Base-by-base conservation (phyloP, 2,888 invertebrate species). In the Macropis europaea region DNA sequence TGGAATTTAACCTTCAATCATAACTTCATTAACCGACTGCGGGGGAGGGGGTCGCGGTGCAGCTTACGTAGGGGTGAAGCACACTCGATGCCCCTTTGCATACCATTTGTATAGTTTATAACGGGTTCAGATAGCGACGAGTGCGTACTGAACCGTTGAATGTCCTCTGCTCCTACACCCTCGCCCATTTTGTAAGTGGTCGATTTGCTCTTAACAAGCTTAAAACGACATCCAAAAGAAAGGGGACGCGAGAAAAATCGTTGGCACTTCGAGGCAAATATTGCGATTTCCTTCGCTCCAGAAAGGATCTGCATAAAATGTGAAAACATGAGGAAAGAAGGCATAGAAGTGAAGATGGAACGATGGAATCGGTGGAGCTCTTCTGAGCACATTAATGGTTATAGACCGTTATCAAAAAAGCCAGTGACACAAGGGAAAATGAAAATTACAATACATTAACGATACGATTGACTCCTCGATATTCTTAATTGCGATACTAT, bases 1-100 rank as follows among this genome's bases (percentile, higher is more conserved):
- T 83, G 82, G 81, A 85, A 86, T 86, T 87, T 85, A 85, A 84
- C 83, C 84, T 85, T 87, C 82, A 86, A 88, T 87, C 85, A 84
- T 87, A 87, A 88, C 84, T 86, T 86, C 84, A 86, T 86, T 87
- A 88, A 86, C 85, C 73, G 80, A 81, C 79, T 72, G 73, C 73
- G 79, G 19, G n/a, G 48, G n/a, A 15, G 73, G 74, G 52, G 53
- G 57, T 53, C 62, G 53, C 43, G 48, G 56, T 50, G 56, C 52
- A 66, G 68, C 52, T 75, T 47, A 73, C 47, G 67, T 59, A 63
- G 53, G 59, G 59, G 42, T 66, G 68, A 75, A 72, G 68, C 62
- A 60, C 66, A 47, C 73, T 64, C 57, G 17, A 22, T 61, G 62
- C 54, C 48, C 67, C 59, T 62, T 28, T 60, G 76, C 72, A 79